phyloP scores from a whole-genome alignment of 2,113 vertebrate genomes.

The Lampris incognitus region DNA sequence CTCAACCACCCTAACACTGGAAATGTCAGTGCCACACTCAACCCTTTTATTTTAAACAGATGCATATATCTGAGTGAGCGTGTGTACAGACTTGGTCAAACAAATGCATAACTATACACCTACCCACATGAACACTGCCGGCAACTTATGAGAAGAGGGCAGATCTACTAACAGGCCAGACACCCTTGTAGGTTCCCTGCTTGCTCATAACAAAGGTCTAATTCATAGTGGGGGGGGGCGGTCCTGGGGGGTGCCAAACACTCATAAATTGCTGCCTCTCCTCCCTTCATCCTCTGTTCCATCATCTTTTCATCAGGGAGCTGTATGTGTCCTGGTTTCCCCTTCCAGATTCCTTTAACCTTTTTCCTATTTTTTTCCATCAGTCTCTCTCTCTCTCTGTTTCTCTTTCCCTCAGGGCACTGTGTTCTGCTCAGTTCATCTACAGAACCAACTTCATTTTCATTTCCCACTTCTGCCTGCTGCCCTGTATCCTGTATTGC shows the following conservation, averaged over 20 bases:
- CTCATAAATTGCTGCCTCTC: conserved; percentile 27
- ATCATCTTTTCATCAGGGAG: conserved; percentile 17
- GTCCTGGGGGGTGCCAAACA: conserved; percentile 34
- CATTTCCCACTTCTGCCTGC: neutral
- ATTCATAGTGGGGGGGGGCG: conserved; percentile 40
- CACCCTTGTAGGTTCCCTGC: conserved; percentile 35
- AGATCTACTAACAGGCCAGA: conserved; percentile 22
- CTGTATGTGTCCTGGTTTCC: neutral
- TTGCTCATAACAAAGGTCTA: conserved; percentile 31
- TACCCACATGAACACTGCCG: conserved; percentile 17
- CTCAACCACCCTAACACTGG: neutral
- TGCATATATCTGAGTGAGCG: neutral
- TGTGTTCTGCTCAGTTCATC: neutral
- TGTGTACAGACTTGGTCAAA: neutral
- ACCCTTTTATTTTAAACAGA: conserved; percentile 7
- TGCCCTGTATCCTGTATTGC: neutral
- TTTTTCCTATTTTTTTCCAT: neutral
- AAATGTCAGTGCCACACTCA: neutral
- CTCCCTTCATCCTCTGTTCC: neutral
- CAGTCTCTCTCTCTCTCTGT: neutral
- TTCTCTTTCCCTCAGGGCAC: neutral
- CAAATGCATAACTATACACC: neutral
- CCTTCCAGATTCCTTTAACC: neutral
- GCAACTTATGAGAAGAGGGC: conserved; percentile 45
- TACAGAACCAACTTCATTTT: neutral